These are phyloP conservation scores for Motacilla tschutschensis DNA, from an alignment of 2,113 vertebrate genomes.

Conservation along the genomic window DNA sequence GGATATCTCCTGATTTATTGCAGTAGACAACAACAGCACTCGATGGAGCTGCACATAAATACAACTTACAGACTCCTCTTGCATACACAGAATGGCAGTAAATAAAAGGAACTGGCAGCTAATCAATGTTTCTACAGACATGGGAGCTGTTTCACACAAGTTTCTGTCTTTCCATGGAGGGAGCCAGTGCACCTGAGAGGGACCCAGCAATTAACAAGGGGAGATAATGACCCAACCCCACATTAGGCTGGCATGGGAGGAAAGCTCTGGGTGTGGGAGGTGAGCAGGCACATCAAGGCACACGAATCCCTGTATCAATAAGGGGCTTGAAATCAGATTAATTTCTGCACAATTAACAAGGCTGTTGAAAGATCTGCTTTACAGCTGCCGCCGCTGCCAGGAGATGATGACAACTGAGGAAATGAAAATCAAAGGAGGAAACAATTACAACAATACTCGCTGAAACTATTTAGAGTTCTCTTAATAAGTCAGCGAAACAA, in stretches of 20 bases:
- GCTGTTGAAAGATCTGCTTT: conserved; percentile 68
- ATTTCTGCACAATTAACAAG: conserved; percentile 67
- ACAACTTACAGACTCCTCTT: not conserved
- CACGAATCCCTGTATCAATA: not conserved
- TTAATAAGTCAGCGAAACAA: conserved; percentile 60
- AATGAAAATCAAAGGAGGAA: conserved; percentile 75
- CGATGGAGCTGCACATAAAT: not conserved
- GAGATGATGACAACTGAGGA: conserved; percentile 72
- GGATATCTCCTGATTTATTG: not conserved
- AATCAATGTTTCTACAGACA: not conserved
- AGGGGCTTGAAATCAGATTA: conserved; percentile 67
- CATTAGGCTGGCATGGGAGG: not conserved
- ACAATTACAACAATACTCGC: conserved; percentile 71
- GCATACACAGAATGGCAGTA: not conserved
- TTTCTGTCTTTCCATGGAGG: not conserved
- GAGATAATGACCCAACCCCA: not conserved
- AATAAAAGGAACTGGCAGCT: not conserved
- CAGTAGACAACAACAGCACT: not conserved
- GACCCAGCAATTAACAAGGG: not conserved
- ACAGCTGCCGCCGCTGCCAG: conserved; percentile 60
- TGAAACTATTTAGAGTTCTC: conserved; percentile 67
- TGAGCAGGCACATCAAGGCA: conserved; percentile 6
- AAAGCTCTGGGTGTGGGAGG: not conserved
- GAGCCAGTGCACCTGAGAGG: not conserved
- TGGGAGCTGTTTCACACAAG: not conserved